Evolutionary conservation across 2,113 vertebrate species (phyloP).

Genomic region (Nansenia antarctica): DNA sequence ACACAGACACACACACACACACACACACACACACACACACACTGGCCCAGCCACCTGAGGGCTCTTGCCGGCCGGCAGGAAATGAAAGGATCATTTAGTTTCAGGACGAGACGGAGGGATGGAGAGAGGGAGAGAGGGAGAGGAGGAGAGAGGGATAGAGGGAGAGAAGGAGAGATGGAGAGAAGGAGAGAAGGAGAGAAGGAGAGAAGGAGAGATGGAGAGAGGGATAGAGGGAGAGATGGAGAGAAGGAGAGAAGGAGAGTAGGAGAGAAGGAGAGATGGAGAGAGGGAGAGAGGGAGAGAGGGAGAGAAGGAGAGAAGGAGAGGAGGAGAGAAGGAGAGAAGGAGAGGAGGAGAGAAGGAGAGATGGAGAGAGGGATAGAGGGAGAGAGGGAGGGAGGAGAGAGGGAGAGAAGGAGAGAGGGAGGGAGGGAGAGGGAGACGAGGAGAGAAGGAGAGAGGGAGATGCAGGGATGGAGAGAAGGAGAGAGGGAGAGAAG

Average conservation of each 20-base stretch:
- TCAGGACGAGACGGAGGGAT: constrained; percentile 66
- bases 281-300: neutral
- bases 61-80: constrained; percentile 82
- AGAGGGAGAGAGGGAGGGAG: too few relatives aligned
- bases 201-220: neutral
- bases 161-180: constrained; percentile 49
- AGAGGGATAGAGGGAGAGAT: neutral
- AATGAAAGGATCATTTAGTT: constrained; percentile 96
- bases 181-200: neutral
- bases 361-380: too few relatives aligned
- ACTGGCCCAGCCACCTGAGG: constrained; percentile 77
- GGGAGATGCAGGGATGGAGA: too few relatives aligned
- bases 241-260: neutral
- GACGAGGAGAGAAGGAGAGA: too few relatives aligned
- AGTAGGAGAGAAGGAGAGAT: constrained; percentile 42
- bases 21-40: constrained; percentile 28
- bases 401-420: too few relatives aligned
- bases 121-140: constrained; percentile 33
- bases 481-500: too few relatives aligned
- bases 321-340: neutral
- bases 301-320: neutral
- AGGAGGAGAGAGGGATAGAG: constrained; percentile 25
- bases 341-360: neutral
- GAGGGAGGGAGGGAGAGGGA: too few relatives aligned
- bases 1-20: constrained; percentile 28